Evolutionary conservation across 2,797 vertebrate genomes (phyloP).

Genomic region (Prionace glauca): DNA sequence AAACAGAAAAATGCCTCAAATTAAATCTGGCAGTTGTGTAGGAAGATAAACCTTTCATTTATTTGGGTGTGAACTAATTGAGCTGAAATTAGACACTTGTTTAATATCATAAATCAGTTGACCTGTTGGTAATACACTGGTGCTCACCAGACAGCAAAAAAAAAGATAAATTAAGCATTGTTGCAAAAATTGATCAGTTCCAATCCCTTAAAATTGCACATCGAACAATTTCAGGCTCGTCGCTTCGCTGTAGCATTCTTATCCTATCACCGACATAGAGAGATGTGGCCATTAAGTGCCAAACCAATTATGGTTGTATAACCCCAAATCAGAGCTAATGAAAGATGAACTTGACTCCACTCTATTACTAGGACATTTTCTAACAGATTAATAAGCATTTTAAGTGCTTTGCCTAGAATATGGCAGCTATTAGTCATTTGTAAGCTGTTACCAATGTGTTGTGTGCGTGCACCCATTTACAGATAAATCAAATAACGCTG

Average conservation of each 20-base stretch:
- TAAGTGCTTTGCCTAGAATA: background rate
- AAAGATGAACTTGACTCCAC: slow-evolving; percentile 25
- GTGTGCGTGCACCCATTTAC: background rate
- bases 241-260: background rate
- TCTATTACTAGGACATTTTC: slow-evolving; percentile 15
- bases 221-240: background rate
- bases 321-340: background rate
- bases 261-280: background rate
- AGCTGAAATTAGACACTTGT: slow-evolving; percentile 47
- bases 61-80: slow-evolving; percentile 44
- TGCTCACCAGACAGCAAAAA: background rate
- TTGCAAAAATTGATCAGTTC: background rate
- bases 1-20: slow-evolving; percentile 47
- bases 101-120: background rate
- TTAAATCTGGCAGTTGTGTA: slow-evolving; percentile 44
- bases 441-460: slow-evolving; percentile 7
- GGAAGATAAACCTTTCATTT: slow-evolving; percentile 46
- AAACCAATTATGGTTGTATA: slow-evolving; percentile 6
- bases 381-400: slow-evolving; percentile 35
- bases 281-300: background rate
- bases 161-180: background rate
- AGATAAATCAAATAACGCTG: background rate
- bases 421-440: background rate
- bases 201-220: background rate
- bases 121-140: background rate